phyloP scores from a whole-genome alignment of 1,140 invertebrate species.

The Drosophila persimilis region DNA sequence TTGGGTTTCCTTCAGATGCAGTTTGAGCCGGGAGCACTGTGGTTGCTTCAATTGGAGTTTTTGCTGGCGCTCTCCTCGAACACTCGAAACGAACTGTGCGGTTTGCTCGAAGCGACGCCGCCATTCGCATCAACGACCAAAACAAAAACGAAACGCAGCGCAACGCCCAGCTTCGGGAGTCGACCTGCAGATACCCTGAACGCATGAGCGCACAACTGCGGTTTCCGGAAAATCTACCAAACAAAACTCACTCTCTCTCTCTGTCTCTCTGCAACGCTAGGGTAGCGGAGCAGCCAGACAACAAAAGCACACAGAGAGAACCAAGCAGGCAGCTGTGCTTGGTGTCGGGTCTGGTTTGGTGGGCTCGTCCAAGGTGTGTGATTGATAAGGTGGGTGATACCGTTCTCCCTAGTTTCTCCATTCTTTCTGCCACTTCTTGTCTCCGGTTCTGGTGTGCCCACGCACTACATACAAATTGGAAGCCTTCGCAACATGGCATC shows the following conservation, averaged over 20 bases:
- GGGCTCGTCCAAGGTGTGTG: slow-evolving; percentile 37
- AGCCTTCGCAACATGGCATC: too few relatives aligned
- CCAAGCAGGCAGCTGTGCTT: not conserved
- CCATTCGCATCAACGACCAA: slow-evolving; percentile 59
- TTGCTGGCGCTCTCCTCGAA: slow-evolving; percentile 51
- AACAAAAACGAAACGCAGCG: slow-evolving; percentile 62
- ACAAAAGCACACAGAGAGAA: slow-evolving; percentile 23
- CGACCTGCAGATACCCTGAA: slow-evolving; percentile 28
- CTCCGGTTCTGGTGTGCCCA: too few relatives aligned
- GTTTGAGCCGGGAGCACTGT: too few relatives aligned
- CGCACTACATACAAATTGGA: too few relatives aligned
- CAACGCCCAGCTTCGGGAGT: not conserved
- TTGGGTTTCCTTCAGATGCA: too few relatives aligned
- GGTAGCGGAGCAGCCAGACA: slow-evolving; percentile 23
- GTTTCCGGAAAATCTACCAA: too few relatives aligned
- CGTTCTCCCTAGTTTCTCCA: too few relatives aligned
- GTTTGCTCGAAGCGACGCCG: slow-evolving; percentile 57
- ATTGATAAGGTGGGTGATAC: too few relatives aligned
- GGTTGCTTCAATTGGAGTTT: slow-evolving; percentile 4
- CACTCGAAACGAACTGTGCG: slow-evolving; percentile 64
- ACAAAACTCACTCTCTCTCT: too few relatives aligned
- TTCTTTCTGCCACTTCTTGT: too few relatives aligned
- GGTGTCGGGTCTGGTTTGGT: slow-evolving; percentile 35
- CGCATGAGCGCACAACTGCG: not conserved
- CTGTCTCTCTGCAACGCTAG: slow-evolving; percentile 1